Percentiles rank a stretch among this genome's conserved stretches.
These are phyloP conservation scores for Isichthys henryi DNA, from an alignment of 2,113 vertebrate species.

Conservation along the genomic window DNA sequence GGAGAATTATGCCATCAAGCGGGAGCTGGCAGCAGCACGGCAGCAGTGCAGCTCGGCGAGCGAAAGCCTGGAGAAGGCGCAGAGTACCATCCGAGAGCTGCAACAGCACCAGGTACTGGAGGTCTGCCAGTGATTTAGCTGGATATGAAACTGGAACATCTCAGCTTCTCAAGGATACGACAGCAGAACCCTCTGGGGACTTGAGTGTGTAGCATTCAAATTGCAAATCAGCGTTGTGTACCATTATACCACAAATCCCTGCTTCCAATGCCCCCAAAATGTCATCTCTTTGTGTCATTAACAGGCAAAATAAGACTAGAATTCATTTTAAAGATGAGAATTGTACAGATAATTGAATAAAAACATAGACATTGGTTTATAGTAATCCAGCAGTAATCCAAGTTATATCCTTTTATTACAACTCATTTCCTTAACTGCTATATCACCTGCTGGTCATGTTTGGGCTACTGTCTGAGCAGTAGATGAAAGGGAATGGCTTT, in stretches of 20 bases:
- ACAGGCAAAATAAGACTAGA: background rate
- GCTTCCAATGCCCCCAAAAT: background rate
- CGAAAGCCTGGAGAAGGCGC: constrained; percentile 78
- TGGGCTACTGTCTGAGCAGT: background rate
- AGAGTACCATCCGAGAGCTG: constrained; percentile 77
- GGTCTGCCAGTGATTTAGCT: background rate
- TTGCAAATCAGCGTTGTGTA: background rate
- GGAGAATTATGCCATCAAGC: constrained; percentile 90
- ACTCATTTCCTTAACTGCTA: background rate
- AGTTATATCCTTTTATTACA: background rate
- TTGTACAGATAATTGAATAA: background rate
- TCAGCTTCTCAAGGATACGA: background rate
- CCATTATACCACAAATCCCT: background rate
- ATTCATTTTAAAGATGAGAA: background rate
- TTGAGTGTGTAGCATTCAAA: background rate
- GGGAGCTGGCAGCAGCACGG: constrained; percentile 80
- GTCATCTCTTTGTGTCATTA: background rate
- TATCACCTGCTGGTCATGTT: background rate
- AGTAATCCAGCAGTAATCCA: background rate
- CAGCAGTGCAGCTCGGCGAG: constrained; percentile 75
- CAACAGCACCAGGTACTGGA: constrained; percentile 67
- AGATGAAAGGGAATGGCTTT: background rate
- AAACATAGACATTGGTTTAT: background rate
- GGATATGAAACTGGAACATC: background rate
- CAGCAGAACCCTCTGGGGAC: background rate